Percentiles rank a stretch among this genome's conserved stretches.
These are phyloP conservation scores for Meganola albula DNA, from an alignment of 2,888 invertebrate species.

Conservation along the genomic window DNA sequence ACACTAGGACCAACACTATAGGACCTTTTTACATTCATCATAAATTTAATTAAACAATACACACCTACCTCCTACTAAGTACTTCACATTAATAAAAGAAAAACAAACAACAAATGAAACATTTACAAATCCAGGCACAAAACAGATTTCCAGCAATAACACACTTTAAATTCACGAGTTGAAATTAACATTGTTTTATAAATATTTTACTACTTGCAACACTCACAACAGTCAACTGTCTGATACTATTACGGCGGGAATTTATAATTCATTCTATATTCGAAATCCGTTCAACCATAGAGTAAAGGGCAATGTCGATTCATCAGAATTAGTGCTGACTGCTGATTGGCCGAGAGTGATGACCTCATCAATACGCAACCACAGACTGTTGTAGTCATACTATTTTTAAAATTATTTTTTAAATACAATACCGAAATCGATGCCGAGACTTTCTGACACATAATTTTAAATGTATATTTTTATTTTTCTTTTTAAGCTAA, in stretches of 20 bases:
- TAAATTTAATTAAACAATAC: no score
- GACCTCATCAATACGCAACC: constrained; percentile 71
- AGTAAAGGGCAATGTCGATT: constrained; percentile 42
- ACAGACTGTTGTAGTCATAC: no score
- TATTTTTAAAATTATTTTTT: no score
- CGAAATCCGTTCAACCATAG: constrained; percentile 40
- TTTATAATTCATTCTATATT: constrained; percentile 43
- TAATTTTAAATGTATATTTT: no score
- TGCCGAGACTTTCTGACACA: no score
- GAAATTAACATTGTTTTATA: constrained; percentile 16
- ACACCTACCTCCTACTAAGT: no score
- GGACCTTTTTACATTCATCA: no score
- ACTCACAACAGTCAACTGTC: constrained; percentile 19
- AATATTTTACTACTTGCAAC: constrained; percentile 9
- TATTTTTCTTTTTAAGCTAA: no score
- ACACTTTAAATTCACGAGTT: constrained; percentile 17
- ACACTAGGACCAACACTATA: no score
- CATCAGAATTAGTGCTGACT: constrained; percentile 67
- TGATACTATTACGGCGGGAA: constrained; percentile 31
- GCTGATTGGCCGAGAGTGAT: constrained; percentile 56
- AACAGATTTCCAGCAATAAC: constrained; percentile 5
- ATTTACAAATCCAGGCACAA: neutral
- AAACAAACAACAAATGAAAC: no score
- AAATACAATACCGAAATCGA: no score
- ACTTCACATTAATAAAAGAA: no score